Base-by-base conservation (phyloP, 35 echinoderm and acorn worm species). In the Ophioderma brevispina region DNA sequence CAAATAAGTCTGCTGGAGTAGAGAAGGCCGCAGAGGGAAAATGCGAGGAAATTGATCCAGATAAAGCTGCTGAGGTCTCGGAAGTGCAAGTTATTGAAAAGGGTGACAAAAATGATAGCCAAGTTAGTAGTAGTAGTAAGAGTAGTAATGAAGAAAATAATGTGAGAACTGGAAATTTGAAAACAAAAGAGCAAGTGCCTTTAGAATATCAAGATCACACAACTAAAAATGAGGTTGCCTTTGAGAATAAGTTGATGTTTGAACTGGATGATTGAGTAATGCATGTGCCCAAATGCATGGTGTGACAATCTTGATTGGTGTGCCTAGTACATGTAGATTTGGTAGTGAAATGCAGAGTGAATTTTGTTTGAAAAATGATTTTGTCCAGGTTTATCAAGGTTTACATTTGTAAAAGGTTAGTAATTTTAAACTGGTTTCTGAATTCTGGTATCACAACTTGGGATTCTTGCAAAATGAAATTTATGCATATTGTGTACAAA, bases 161-260 rank as follows among this genome's bases (percentile, higher is more conserved):
- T 8, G 21, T 8, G 46, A 52, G 8, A 11, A 52, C 8, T 11
- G 46, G 8, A 52, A 52, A 85, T 85, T 64, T 75, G 31, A 86
- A 52, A 32, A 87, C 77, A 43, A 78, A 87, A 37, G 76, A 77
- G 41, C 38, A 23, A 34, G 59, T 70, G 59, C 59, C 59, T 70
- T 63, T 94, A 18, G 92, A 94, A 75, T 52, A 89, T 39, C 92
- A 94, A 39, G 86, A 97, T 81, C 95, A 97, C 76, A 80, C 63
- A n/a, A 97, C 95, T 30, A 79, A 82, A 35, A 91, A 92, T 85
- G 88, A 89, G 76, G 89, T 97, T 17, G 76, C 6, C 23, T 94
- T 97, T 36, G 63, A 85, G 35, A 97, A 97, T 76, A 35, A 92
- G 30, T 82, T 97, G 6, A 94, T 97, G 70, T 94, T 92, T 94